Evolutionary conservation across 2,113 vertebrate genomes (phyloP), one percentile per base, ranked within the genome.

Genomic region (Anhinga anhinga): DNA sequence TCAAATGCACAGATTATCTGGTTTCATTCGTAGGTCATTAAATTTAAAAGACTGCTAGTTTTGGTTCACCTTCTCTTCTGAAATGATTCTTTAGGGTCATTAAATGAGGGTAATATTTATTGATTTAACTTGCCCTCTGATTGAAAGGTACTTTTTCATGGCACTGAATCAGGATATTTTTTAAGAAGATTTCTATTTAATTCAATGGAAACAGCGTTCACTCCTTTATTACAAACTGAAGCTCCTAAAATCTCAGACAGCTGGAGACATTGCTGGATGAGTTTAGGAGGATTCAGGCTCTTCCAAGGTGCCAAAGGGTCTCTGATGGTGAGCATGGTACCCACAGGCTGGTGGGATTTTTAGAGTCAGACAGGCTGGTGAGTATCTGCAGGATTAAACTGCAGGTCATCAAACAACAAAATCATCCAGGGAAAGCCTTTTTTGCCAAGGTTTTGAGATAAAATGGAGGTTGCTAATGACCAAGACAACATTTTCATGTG

Each of bases 11-110:
- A n/a, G 74, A 94, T 97, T 92, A 96, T 88, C 89, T 56, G 11
- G 77, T 91, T 96, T 95, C 88, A 63, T 96, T 95, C 40, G 5
- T 32, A 91, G 89, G 90, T 90, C 93, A 95, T 96, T 97, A 92
- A 40, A 95, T 95, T 90, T 84, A 83, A 95, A 96, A 92, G 95
- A 89, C 40, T 56, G 71, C 15, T 47, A 71, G 61, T 34, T 38
- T 23, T 61, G 65, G 38, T 69, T 82, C 65, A 80, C 52, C 29
- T 92, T 92, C 45, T 56, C 84, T 82, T 59, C 63, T 84, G 70
- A 42, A 59, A 82, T 36, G 5, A 76, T 66, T 82, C 83, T 91
- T 74, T 72, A 42, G 50, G 63, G 25, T 52, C 42, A 17, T 74
- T 91, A 81, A 91, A 38, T 12, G 14, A 67, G 55, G 79, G n/a